A percentile compares a stretch with the other conserved stretches of the same genome.
Conservation (phyloP, 2,113 vertebrate genomes). For the Gnathonemus echidnorhynchus region DNA sequence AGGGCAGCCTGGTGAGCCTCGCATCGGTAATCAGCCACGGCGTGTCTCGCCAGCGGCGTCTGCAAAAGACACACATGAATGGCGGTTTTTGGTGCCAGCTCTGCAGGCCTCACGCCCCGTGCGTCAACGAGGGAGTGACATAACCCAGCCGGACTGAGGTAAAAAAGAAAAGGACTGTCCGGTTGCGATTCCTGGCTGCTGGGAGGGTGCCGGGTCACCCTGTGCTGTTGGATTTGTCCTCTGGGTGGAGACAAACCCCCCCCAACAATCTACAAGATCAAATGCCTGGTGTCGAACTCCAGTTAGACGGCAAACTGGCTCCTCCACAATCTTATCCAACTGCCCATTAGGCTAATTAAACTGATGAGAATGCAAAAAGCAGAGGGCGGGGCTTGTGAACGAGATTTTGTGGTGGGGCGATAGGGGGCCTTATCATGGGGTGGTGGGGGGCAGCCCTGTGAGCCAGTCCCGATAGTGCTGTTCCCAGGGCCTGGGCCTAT, state of each 20-base stretch:
- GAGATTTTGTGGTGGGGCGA: background rate
- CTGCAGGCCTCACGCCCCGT: background rate
- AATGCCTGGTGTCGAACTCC: background rate
- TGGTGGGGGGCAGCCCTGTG: background rate
- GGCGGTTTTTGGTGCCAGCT: background rate
- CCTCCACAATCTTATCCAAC: conserved; percentile 25
- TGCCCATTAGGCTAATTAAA: conserved; percentile 28
- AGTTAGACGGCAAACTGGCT: background rate
- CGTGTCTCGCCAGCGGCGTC: background rate
- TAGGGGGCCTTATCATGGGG: conserved; percentile 28
- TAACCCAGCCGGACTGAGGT: background rate
- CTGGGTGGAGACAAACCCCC: background rate
- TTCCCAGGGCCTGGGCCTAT: conserved; percentile 19
- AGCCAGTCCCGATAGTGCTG: conserved; percentile 12
- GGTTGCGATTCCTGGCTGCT: background rate
- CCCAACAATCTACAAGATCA: background rate
- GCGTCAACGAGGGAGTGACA: background rate
- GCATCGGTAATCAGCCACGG: background rate
- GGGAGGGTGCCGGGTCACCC: background rate
- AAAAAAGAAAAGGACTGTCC: background rate
- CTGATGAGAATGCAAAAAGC: conserved; percentile 1
- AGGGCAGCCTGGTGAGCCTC: background rate
- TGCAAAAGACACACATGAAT: background rate
- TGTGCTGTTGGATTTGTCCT: background rate
- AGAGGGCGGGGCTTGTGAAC: background rate